These are phyloP conservation scores for Hylyphantes graminicola DNA, from an alignment of 1,140 invertebrate genomes.

Conservation along the genomic window DNA sequence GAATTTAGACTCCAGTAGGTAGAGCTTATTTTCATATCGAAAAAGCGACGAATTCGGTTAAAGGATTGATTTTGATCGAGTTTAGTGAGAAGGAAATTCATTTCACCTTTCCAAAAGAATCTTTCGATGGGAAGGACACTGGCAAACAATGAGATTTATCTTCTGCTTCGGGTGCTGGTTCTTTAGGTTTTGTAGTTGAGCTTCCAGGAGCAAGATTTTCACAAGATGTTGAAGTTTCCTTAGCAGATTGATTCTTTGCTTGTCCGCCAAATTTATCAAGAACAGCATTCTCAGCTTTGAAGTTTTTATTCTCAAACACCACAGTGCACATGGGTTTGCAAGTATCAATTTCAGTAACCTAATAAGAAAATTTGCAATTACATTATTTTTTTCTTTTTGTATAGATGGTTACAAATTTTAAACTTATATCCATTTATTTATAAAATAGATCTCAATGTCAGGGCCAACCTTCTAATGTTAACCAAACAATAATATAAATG, in stretches of 20 bases:
- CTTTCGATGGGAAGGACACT: slow-evolving; percentile 40
- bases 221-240: slow-evolving; percentile 31
- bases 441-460: no score
- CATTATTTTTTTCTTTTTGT: not conserved
- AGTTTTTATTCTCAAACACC: slow-evolving; percentile 93
- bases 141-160: slow-evolving; percentile 47
- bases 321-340: slow-evolving; percentile 81
- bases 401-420: no score
- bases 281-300: slow-evolving; percentile 67
- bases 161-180: slow-evolving; percentile 23
- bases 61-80: no score
- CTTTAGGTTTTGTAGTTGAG: slow-evolving; percentile 36
- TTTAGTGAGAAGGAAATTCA: no score
- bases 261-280: slow-evolving; percentile 60
- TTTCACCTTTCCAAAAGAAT: slow-evolving; percentile 53
- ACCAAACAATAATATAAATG: no score
- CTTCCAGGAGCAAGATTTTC: slow-evolving; percentile 30
- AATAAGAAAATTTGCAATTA: slow-evolving; percentile 11
- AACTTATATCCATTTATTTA: no score
- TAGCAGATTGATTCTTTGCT: slow-evolving; percentile 68
- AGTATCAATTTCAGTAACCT: slow-evolving; percentile 58
- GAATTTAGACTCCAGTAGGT: no score
- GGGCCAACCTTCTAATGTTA: no score
- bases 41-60: no score
- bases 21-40: no score